Percentiles rank a stretch among this genome's conserved stretches.
phyloP scores from a whole-genome alignment of 2,888 invertebrate genomes.

The Scaptomyza flava region DNA sequence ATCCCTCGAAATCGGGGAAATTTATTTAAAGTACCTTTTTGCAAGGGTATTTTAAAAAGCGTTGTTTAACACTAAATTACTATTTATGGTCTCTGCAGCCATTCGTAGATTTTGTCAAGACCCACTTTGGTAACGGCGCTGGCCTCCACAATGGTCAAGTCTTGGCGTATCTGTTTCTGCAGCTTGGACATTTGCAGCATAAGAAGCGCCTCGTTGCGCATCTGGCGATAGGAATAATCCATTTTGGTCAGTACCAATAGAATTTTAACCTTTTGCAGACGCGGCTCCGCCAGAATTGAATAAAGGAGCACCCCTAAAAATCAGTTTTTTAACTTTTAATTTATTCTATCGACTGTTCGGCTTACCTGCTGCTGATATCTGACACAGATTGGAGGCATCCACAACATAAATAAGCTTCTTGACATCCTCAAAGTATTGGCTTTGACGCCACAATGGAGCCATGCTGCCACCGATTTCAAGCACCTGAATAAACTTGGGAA shows the following conservation, averaged over 20 bases:
- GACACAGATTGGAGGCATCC: constrained; percentile 93
- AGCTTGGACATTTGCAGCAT: constrained; percentile 91
- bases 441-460: constrained; percentile 91
- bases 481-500: constrained; percentile 85
- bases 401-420: constrained; percentile 91
- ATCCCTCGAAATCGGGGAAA: neutral
- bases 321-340: constrained; percentile 85
- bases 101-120: constrained; percentile 88
- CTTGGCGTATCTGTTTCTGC: constrained; percentile 88
- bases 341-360: neutral
- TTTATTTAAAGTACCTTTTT: neutral
- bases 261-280: constrained; percentile 88
- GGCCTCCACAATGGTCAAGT: constrained; percentile 89
- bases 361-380: constrained; percentile 91
- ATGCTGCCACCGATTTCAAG: constrained; percentile 92
- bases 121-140: constrained; percentile 91
- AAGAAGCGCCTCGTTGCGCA: constrained; percentile 93
- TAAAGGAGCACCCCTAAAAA: constrained; percentile 89
- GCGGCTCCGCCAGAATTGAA: constrained; percentile 90
- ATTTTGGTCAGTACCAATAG: constrained; percentile 91
- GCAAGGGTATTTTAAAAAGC: neutral
- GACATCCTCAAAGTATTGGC: constrained; percentile 87
- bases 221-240: constrained; percentile 94
- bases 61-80: no score
- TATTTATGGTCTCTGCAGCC: constrained; percentile 84